These are phyloP conservation scores for Masticophis lateralis DNA, from an alignment of 2,797 vertebrate genomes.

Conservation along the genomic window DNA sequence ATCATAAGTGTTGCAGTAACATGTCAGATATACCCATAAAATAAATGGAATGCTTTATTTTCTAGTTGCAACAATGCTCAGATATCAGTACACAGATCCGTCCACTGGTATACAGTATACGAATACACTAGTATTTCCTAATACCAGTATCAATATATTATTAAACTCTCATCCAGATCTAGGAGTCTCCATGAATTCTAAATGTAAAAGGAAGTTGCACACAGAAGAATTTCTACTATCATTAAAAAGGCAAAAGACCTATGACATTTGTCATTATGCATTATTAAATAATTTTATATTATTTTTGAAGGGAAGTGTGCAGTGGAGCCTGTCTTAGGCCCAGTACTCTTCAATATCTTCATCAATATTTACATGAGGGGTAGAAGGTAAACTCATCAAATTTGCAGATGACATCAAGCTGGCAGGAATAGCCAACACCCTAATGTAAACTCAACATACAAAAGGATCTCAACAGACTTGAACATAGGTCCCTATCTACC, in stretches of 20 bases:
- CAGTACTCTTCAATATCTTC: no score
- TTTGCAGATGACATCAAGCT: no score
- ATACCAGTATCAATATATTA: neutral
- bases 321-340: no score
- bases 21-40: neutral
- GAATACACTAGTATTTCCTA: neutral
- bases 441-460: no score
- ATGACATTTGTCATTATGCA: neutral
- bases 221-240: neutral
- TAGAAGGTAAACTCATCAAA: no score
- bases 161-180: neutral
- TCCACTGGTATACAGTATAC: no score
- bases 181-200: neutral
- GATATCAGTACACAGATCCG: neutral
- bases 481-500: no score
- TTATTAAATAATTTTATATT: no score
- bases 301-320: no score
- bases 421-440: no score
- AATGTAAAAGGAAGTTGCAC: neutral
- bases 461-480: no score
- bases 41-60: neutral
- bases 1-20: neutral
- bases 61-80: neutral
- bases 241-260: neutral
- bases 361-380: no score